phyloP scores from a whole-genome alignment of 64 coral and sea anemone species.

The Dendrophyllia cribrosa region DNA sequence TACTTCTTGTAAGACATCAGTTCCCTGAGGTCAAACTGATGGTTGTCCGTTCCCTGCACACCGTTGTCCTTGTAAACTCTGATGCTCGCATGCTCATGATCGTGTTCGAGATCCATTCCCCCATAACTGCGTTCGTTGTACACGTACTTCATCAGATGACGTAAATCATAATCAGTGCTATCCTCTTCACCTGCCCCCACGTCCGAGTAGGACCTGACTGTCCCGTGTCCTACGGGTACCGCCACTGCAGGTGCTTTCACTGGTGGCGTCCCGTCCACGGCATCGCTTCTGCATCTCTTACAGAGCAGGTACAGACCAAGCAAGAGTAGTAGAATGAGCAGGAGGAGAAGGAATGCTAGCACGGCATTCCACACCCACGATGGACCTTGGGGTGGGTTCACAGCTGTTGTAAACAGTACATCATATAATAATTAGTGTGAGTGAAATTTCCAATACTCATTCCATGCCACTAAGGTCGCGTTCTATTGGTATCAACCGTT shows the following conservation, averaged over 20 bases:
- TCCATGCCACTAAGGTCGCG: no score
- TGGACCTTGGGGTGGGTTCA: neutral
- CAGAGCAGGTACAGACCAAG: conserved; percentile 49
- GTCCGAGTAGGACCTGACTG: conserved; percentile 54
- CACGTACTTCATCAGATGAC: conserved; percentile 65
- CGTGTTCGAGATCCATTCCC: neutral
- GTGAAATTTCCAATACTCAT: neutral
- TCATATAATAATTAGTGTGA: neutral
- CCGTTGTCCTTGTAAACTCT: conserved; percentile 41
- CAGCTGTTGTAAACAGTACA: neutral
- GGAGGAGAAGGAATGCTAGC: conserved; percentile 10
- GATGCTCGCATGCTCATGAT: conserved; percentile 29
- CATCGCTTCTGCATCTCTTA: conserved; percentile 11
- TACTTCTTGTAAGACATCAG: conserved; percentile 53
- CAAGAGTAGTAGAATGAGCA: conserved; percentile 16
- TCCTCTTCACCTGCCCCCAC: conserved; percentile 41
- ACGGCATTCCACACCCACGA: conserved; percentile 42
- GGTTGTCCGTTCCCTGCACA: conserved; percentile 44
- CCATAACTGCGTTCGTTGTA: conserved; percentile 10
- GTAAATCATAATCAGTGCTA: conserved; percentile 49
- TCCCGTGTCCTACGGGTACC: conserved; percentile 39
- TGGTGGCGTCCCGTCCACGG: neutral
- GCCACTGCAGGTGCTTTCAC: neutral
- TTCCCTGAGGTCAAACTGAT: conserved; percentile 40
- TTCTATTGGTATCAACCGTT: no score